A percentile compares a stretch with the other conserved stretches of the same genome.
These are phyloP conservation scores for Parotocinclus haroldoi DNA, from an alignment of 2,797 vertebrate genomes.

Conservation along the genomic window DNA sequence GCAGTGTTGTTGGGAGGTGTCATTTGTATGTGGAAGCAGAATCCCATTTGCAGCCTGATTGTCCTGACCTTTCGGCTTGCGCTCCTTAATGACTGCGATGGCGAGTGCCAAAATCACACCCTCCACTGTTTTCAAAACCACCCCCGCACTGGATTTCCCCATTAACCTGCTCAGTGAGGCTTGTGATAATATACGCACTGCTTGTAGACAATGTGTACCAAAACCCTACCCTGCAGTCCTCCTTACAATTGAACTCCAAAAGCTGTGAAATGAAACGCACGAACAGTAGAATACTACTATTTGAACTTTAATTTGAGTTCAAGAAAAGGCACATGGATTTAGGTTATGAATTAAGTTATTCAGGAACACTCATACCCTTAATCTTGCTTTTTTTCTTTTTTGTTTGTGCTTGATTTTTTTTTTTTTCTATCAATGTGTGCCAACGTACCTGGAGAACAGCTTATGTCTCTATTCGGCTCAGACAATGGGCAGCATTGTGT, in stretches of 20 bases:
- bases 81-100: constrained; percentile 63
- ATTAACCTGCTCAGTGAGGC: constrained; percentile 33
- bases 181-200: constrained; percentile 4
- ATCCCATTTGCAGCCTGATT: constrained; percentile 72
- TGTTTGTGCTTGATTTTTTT: no score
- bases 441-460: no score
- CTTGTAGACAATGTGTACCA: constrained; percentile 24
- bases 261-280: constrained; percentile 1
- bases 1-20: constrained; percentile 38
- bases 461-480: no score
- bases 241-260: constrained; percentile 8
- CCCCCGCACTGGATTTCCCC: constrained; percentile 27
- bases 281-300: no score
- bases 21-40: constrained; percentile 50
- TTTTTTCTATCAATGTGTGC: no score
- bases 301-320: no score
- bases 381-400: no score
- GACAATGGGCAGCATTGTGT: no score
- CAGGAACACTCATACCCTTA: no score
- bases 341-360: no score
- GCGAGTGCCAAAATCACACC: constrained; percentile 53
- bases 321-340: no score
- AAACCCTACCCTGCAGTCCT: neutral
- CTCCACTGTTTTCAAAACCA: constrained; percentile 7
- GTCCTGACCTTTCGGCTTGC: constrained; percentile 64